Conservation (phyloP, 2,888 invertebrate species). For the Agriopis leucophaearia region DNA sequence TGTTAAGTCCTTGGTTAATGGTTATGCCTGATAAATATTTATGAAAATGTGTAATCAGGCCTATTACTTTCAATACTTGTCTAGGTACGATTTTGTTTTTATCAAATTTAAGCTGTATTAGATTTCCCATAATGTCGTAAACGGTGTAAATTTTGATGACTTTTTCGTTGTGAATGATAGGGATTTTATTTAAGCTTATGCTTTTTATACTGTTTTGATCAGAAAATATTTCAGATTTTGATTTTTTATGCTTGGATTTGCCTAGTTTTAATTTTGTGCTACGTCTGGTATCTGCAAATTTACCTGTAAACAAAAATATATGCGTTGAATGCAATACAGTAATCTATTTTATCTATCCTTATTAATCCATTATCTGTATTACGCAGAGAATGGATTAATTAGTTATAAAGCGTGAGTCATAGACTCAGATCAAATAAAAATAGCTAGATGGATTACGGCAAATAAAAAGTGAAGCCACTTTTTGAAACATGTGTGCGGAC, state of each 20-base stretch:
- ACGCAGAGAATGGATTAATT: too few species aligned
- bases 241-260: background rate
- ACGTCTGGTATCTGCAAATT: background rate
- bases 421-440: too few species aligned
- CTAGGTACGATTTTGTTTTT: slow-evolving; percentile 59
- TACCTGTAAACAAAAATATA: background rate
- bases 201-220: background rate
- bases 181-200: background rate
- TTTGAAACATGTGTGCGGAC: too few species aligned
- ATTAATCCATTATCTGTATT: too few species aligned
- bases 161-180: background rate
- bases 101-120: slow-evolving; percentile 60
- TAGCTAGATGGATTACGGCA: too few species aligned
- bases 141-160: slow-evolving; percentile 52
- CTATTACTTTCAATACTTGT: slow-evolving; percentile 57
- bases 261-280: background rate
- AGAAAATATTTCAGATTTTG: background rate
- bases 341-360: background rate
- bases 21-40: slow-evolving; percentile 50
- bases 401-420: too few species aligned
- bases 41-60: slow-evolving; percentile 58
- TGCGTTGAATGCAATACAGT: background rate
- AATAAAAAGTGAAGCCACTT: too few species aligned
- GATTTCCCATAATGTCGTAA: slow-evolving; percentile 53
- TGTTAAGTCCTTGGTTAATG: slow-evolving; percentile 57